These are phyloP conservation scores for Potamilus streckersoni DNA, from an alignment of 1,140 invertebrate species.

Conservation along the genomic window DNA sequence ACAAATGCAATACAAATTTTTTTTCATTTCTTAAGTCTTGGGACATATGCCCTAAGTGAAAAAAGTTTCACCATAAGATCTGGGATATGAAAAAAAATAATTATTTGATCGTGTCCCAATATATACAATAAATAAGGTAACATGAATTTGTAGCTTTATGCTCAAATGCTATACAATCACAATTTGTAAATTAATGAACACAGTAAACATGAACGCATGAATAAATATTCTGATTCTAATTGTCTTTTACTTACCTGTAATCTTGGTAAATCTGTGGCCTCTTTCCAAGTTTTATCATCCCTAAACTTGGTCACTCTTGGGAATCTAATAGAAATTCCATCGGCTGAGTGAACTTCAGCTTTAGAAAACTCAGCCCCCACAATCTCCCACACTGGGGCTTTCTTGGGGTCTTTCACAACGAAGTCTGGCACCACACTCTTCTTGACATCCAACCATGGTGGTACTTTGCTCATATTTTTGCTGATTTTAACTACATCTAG, in stretches of 20 bases:
- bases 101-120: too few relatives aligned
- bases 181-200: not conserved
- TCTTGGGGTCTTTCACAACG: constrained; percentile 83
- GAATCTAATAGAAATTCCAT: constrained; percentile 93
- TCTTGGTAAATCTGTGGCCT: constrained; percentile 83
- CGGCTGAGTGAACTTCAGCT: constrained; percentile 87
- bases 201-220: not conserved
- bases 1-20: too few relatives aligned
- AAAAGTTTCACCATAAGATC: too few relatives aligned
- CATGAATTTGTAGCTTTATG: not conserved
- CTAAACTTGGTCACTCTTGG: constrained; percentile 87
- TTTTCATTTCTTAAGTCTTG: too few relatives aligned
- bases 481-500: constrained; percentile 86
- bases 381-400: constrained; percentile 93
- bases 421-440: constrained; percentile 90
- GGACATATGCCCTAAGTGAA: too few relatives aligned
- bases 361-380: constrained; percentile 92
- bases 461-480: constrained; percentile 70
- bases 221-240: not conserved
- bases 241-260: constrained; percentile 68
- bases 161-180: not conserved
- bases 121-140: too few relatives aligned
- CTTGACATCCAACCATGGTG: constrained; percentile 85
- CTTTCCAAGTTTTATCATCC: constrained; percentile 85
- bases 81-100: too few relatives aligned